These are phyloP conservation scores for Ceuthmochares aereus DNA, from an alignment of 2,113 vertebrate species.

Conservation along the genomic window DNA sequence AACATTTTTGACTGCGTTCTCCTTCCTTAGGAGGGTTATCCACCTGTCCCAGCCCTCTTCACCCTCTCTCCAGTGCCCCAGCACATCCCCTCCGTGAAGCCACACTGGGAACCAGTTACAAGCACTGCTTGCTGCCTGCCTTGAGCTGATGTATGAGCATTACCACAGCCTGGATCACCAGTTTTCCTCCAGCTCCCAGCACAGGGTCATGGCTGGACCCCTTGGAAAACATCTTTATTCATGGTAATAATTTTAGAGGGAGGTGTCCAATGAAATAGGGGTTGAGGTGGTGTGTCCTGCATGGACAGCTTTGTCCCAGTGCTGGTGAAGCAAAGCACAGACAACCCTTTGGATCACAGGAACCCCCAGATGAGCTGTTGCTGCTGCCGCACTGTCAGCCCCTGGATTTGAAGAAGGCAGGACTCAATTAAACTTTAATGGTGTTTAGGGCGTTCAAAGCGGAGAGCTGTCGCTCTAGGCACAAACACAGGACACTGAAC, in stretches of 20 bases:
- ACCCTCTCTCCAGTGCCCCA: neutral
- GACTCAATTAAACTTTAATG: neutral
- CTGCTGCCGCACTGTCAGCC: accelerated
- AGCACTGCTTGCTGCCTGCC: neutral
- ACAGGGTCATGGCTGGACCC: neutral
- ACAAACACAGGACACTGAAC: neutral
- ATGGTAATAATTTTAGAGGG: neutral
- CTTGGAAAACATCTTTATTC: neutral
- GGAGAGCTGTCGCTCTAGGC: neutral
- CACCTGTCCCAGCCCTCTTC: neutral
- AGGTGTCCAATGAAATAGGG: accelerated
- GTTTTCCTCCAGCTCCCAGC: neutral
- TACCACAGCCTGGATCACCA: neutral
- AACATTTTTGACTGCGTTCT: neutral
- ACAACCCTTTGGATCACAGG: too few relatives aligned
- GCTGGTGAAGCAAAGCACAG: neutral
- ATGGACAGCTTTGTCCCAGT: neutral
- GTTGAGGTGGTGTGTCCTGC: accelerated
- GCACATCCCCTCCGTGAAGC: neutral
- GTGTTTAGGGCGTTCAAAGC: neutral
- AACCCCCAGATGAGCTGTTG: neutral
- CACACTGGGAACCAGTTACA: neutral
- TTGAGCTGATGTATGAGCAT: too few relatives aligned
- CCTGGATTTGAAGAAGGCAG: neutral
- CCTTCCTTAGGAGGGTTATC: neutral